Evolutionary conservation across 2,113 vertebrate species (phyloP).

Genomic region (Cyphomyrus discorhynchus): DNA sequence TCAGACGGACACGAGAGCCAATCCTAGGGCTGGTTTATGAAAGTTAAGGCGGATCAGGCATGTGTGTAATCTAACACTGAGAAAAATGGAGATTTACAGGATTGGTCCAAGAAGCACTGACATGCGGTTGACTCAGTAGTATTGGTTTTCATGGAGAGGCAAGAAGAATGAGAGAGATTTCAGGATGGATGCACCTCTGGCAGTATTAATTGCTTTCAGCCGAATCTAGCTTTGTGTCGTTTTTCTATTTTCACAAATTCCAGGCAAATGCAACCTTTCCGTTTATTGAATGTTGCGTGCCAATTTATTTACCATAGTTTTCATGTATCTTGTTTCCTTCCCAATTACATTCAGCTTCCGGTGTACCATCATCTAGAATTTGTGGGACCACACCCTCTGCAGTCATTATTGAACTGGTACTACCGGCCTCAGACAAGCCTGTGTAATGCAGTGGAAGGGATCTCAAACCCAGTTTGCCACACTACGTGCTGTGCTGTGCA

Average conservation of each 20-base stretch:
- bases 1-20: neutral
- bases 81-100: neutral
- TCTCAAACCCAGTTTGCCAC: neutral
- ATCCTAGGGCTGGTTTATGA: neutral
- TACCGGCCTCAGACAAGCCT: neutral
- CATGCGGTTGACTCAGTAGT: neutral
- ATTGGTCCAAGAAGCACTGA: neutral
- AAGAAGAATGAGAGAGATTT: neutral
- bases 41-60: neutral
- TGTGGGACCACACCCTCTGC: constrained; percentile 65
- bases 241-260: neutral
- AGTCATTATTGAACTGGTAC: constrained; percentile 51
- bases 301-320: constrained; percentile 25
- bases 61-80: neutral
- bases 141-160: neutral
- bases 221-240: neutral
- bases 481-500: neutral
- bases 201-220: neutral
- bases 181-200: neutral
- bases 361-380: constrained; percentile 66
- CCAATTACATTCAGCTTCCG: constrained; percentile 47
- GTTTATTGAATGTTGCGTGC: neutral
- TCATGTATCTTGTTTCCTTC: constrained; percentile 37
- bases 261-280: neutral
- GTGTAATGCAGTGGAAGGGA: neutral